Conservation (phyloP, 2,797 vertebrate species). For the Cottoperca gobio region DNA sequence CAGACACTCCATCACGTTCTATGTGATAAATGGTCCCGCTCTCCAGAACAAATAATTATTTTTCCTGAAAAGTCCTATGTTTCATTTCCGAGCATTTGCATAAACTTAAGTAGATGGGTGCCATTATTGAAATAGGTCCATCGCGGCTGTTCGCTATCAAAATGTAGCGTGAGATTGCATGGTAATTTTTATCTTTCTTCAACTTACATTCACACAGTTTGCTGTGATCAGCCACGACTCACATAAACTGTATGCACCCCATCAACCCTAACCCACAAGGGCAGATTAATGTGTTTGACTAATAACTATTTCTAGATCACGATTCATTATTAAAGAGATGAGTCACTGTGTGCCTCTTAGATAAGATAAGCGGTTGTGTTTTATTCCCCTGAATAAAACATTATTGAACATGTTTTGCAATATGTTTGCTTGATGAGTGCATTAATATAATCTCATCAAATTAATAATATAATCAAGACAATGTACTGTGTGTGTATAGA, state of each 20-base stretch:
- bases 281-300: slow-evolving; percentile 33
- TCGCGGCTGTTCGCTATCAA: slow-evolving; percentile 31
- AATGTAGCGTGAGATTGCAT: slow-evolving; percentile 31
- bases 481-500: neutral
- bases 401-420: slow-evolving; percentile 18
- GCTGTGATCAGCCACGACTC: slow-evolving; percentile 10
- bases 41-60: slow-evolving; percentile 68
- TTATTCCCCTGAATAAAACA: slow-evolving; percentile 11
- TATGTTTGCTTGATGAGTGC: neutral
- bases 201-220: slow-evolving; percentile 14
- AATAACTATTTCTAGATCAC: slow-evolving; percentile 30
- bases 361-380: slow-evolving; percentile 16
- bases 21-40: slow-evolving; percentile 70
- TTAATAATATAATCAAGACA: slow-evolving; percentile 10
- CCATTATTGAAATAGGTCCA: slow-evolving; percentile 61
- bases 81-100: slow-evolving; percentile 76
- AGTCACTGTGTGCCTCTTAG: slow-evolving; percentile 27
- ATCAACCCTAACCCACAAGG: neutral
- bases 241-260: neutral
- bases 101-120: slow-evolving; percentile 67
- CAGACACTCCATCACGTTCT: slow-evolving; percentile 68
- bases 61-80: slow-evolving; percentile 65
- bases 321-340: slow-evolving; percentile 31
- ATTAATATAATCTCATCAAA: neutral
- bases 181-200: slow-evolving; percentile 40